phyloP scores from a whole-genome alignment of 2,888 invertebrate species.

The Pocota personata region DNA sequence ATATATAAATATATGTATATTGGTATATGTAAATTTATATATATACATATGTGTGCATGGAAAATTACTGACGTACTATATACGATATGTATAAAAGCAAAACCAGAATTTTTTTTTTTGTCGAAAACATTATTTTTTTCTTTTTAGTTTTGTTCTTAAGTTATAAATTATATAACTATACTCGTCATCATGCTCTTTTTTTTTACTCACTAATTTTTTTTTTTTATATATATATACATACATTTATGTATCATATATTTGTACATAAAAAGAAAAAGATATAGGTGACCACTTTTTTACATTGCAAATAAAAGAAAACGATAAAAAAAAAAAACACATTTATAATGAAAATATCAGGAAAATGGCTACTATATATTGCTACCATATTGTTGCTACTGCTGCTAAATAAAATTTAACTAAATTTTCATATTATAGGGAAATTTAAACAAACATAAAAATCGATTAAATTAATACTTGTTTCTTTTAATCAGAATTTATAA shows the following conservation, averaged over 20 bases:
- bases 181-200: neutral
- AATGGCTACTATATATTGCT: constrained; percentile 34
- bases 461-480: neutral
- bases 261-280: constrained; percentile 17
- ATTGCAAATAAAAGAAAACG: constrained; percentile 30
- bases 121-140: neutral
- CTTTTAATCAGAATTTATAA: constrained; percentile 42
- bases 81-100: neutral
- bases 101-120: neutral
- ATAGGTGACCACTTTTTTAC: constrained; percentile 57
- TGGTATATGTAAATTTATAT: neutral
- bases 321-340: neutral
- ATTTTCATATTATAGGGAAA: constrained; percentile 33
- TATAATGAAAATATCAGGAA: constrained; percentile 30
- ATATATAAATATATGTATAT: neutral
- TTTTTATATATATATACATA: neutral
- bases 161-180: neutral
- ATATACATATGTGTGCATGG: neutral
- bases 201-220: neutral
- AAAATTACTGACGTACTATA: neutral
- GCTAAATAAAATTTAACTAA: constrained; percentile 35
- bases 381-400: constrained; percentile 48
- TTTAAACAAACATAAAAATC: neutral
- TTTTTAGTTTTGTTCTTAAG: neutral
- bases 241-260: constrained; percentile 20